A percentile compares a stretch with the other conserved stretches of the same genome.
These are phyloP conservation scores for Nematopogon swammerdamellus DNA, from an alignment of 2,888 invertebrate genomes.

Conservation along the genomic window DNA sequence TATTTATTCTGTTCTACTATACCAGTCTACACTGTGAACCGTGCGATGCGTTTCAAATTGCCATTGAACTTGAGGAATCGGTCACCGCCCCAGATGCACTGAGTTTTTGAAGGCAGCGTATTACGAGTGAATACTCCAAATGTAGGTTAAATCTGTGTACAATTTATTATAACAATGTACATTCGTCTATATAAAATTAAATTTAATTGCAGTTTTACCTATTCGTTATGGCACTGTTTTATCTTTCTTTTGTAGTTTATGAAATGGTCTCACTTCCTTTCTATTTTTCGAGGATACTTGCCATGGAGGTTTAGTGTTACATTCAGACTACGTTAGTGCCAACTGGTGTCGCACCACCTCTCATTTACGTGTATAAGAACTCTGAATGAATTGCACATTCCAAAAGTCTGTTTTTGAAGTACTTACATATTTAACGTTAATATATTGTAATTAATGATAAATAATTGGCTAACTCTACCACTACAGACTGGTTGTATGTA, in stretches of 20 bases:
- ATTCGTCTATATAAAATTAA: conserved; percentile 13
- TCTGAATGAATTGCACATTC: conserved; percentile 13
- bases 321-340: not conserved
- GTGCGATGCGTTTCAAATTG: too few species aligned
- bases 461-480: not conserved
- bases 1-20: too few species aligned
- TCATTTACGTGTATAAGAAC: conserved; percentile 29
- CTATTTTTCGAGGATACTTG: too few species aligned
- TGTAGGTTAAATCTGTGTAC: conserved; percentile 6
- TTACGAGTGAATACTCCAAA: not conserved
- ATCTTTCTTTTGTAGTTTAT: not conserved
- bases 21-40: too few species aligned
- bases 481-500: not conserved
- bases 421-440: not conserved
- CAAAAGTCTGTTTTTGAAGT: not conserved
- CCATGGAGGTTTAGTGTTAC: not conserved
- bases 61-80: too few species aligned
- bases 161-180: conserved; percentile 18
- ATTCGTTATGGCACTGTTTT: not conserved
- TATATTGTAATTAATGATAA: not conserved
- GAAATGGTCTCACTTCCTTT: not conserved
- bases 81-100: too few species aligned
- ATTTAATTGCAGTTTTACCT: conserved; percentile 15
- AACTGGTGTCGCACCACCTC: not conserved
- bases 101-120: not conserved